Evolutionary conservation across 2,797 vertebrate genomes (phyloP).

Genomic region (Acanthis flammea): DNA sequence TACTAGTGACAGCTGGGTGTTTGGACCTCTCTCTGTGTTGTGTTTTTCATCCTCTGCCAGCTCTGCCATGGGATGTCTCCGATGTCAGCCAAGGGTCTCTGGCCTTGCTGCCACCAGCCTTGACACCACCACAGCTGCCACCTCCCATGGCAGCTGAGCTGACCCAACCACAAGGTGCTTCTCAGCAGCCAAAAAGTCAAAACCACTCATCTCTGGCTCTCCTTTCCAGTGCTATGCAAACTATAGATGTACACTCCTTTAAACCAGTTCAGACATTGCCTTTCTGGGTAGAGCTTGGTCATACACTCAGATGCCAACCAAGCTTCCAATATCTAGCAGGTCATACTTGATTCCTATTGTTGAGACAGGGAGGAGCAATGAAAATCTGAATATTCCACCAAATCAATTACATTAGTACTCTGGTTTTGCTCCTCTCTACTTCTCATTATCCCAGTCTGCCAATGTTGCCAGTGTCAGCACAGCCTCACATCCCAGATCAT

Average conservation of each 20-base stretch:
- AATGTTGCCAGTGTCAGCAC: not conserved
- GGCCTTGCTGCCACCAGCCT: not conserved
- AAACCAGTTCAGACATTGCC: not conserved
- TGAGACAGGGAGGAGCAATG: not conserved
- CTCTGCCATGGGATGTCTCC: accelerated
- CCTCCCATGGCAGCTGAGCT: not conserved
- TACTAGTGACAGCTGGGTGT: not conserved
- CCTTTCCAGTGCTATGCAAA: not conserved
- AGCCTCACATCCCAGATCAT: not conserved
- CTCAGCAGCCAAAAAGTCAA: not conserved
- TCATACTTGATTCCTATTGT: not conserved
- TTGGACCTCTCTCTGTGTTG: not conserved
- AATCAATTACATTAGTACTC: not conserved
- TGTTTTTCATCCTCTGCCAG: accelerated
- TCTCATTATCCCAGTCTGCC: slow-evolving; percentile 10
- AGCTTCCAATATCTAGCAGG: not conserved
- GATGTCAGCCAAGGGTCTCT: not conserved
- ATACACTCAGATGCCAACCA: not conserved
- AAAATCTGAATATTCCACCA: not conserved
- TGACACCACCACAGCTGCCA: not conserved
- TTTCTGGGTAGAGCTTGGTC: not conserved
- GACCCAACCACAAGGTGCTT: accelerated
- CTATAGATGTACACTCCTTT: accelerated
- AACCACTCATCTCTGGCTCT: not conserved
- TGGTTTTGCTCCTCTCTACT: not conserved